A percentile compares a stretch with the other conserved stretches of the same genome.
Evolutionary conservation across 2,797 vertebrate species (phyloP).

Genomic region (Lemur catta): DNA sequence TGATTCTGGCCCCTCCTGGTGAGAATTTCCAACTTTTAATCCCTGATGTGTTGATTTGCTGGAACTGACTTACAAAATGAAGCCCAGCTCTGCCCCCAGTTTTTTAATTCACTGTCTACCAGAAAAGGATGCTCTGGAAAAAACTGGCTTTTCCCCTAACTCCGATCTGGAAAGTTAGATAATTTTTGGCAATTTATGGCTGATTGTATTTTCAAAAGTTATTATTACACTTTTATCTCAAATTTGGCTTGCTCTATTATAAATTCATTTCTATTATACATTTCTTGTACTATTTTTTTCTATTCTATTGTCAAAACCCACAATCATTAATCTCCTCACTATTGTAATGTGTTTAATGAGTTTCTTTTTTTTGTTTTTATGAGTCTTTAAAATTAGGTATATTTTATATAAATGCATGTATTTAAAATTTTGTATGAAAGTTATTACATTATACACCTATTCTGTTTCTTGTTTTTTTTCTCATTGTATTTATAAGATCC

Average conservation of each 20-base stretch:
- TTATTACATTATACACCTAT: not conserved
- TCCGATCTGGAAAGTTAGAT: not conserved
- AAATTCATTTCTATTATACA: not conserved
- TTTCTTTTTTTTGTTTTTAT: not conserved
- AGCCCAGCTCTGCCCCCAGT: not conserved
- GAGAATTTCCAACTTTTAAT: conserved; percentile 38
- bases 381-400: not conserved
- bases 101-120: not conserved
- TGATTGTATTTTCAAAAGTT: not conserved
- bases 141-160: not conserved
- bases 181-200: not conserved
- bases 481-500: not conserved
- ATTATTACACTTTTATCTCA: not conserved
- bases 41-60: not conserved
- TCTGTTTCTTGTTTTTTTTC: not conserved
- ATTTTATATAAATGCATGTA: not conserved
- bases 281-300: not conserved
- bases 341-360: not conserved
- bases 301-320: not conserved
- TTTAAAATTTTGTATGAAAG: not conserved
- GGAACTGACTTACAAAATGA: not conserved
- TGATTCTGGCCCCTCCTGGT: not conserved
- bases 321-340: not conserved
- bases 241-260: not conserved
- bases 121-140: not conserved